Evolutionary conservation across 2,888 invertebrate species (phyloP), one percentile per base, ranked within the genome.

Genomic region (Ganaspis brasiliensis): DNA sequence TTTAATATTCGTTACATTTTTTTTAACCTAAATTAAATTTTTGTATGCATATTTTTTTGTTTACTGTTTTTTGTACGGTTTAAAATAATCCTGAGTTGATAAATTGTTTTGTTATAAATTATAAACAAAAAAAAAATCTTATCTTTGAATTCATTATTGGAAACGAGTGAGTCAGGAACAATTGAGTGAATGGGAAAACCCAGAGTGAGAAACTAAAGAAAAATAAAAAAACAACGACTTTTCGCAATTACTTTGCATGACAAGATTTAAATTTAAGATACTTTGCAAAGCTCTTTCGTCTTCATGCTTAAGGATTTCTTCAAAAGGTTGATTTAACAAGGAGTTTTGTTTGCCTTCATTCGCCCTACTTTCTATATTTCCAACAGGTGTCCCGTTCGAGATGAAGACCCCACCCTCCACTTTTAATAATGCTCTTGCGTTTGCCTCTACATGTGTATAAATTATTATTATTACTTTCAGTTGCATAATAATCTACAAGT

Each of bases 321-420:
- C 9, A 24, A 37, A 26, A n/a, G 56, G 72, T 75, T 71, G 72
- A 71, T 75, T 77, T 77, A 72, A 16, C 63, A 71, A 31, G 35
- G 12, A 19, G 57, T 37, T 72, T 35, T 56, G n/a, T 67, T 59
- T 74, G 31, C 3, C 37, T n/a, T 35, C 52, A 74, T 76, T 40
- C 57, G 71, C 56, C 70, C 61, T 52, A 71, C 61, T 71, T 70
- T 74, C 67, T 59, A 26, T 26, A 10, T 59, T 9, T 12, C 9
- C 52, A 73, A 57, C 73, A 72, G 21, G 56, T 26, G 21, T 45
- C 55, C 49, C 59, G 49, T 74, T 74, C 57, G 63, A 74, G 75
- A 63, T 67, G 72, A 67, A 55, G 73, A 37, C 73, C 74, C 57
- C 37, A 70, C 59, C 72, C 52, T 71, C 24, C 71, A 21, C 5